Evolutionary conservation across 2,113 vertebrate species (phyloP), one percentile per base, ranked within the genome.

Genomic region (Leptobrachium leishanense): DNA sequence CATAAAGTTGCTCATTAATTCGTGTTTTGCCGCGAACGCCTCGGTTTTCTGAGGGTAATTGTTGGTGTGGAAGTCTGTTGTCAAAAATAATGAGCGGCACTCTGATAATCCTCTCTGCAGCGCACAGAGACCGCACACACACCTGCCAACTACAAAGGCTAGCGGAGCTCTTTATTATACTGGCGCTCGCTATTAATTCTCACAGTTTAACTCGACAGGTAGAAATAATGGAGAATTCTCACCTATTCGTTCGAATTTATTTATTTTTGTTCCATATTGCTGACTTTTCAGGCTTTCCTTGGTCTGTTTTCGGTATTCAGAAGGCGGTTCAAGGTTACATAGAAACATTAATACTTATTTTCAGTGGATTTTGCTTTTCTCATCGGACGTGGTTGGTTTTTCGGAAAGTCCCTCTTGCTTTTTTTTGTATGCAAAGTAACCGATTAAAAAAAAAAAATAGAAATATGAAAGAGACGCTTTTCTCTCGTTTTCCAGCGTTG

Each of bases 61-160:
- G 68, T 78, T 71, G 64, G 68, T n/a, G 43, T 15, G 59, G 76
- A 78, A 78, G 71, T 62, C 76, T 71, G 55, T 78, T 78, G 76
- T 78, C 76, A 50, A 57, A 63, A 72, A 78, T 71, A 78, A 78
- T 71, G 68, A 71, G 76, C 43, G 55, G 43, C 53, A 59, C 40
- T 78, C 76, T 78, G 76, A 78, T 78, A 78, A 71, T 78, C 66
- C 54, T 70, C 43, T 69, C 57, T 70, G 20, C 54, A 53, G 41
- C 31, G 70, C 75, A 70, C 75, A 77, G 20, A 77, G 75, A 77
- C 20, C 42, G 62, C 76, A 12, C 13, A 77, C 41, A 53, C 71
- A 78, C 76, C 76, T 77, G 76, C 68, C 68, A 71, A 71, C 20
- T 78, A 78, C 43, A 78, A 78, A 78, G 54, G 68, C 68, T 59